Evolutionary conservation across 2,888 invertebrate genomes (phyloP), one percentile per base, ranked within the genome.

Genomic region (Artemia sinica): DNA sequence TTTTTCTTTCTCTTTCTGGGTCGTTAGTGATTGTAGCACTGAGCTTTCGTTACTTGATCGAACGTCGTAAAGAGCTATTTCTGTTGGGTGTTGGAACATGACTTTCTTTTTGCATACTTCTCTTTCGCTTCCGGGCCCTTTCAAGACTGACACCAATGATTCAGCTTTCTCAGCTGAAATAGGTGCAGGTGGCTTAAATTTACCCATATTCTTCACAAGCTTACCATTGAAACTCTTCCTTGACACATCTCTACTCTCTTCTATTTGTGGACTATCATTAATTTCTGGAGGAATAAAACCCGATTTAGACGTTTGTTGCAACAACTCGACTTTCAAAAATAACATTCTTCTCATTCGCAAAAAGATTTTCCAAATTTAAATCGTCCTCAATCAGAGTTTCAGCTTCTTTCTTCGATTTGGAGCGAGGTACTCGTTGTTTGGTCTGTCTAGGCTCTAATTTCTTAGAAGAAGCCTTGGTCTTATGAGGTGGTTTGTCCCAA

Each of bases 261-360:
- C 14, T n/a, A 10, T n/a, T 14, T 14, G 14, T 8, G 58, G 18
- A 14, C 58, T n/a, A 14, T 58, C 58, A 4, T 28, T 28, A n/a
- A 9, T 58, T 58, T 58, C 58, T n/a, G 58, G 58, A 58, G 58
- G 58, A 58, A 58, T 58, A n/a, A 58, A 8, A n/a, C 58, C 58
- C 14, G 8, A 14, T 14, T 14, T 18, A 14, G 58, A 58, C n/a
- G 58, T 58, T 8, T n/a, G 58, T 58, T 18, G 58, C 14, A 58
- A 58, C 58, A 14, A 18, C n/a, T 1, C n/a, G n/a, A 18, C 18
- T 58, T 18, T 58, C 58, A 8, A 58, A 8, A 10, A 58, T 18
- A n/a, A 58, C 58, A 8, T 58, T 8, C 18, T 58, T 10, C 58
- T 58, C 58, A 9, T 18, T 18, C 14, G 58, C n/a, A 18, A 58